Base-by-base conservation (phyloP, 2,797 vertebrate genomes). In the Neoniphon sammara region DNA sequence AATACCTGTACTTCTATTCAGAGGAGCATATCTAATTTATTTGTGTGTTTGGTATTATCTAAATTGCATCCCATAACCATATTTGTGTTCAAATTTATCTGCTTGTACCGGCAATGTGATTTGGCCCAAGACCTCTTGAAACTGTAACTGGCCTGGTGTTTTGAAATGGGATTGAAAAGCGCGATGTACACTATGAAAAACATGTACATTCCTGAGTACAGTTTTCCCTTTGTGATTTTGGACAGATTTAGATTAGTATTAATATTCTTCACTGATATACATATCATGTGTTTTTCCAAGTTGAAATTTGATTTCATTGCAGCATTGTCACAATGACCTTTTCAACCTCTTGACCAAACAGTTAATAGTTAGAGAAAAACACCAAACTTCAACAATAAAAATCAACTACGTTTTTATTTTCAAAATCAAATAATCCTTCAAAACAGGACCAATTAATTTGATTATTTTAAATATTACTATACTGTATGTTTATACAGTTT, bases 21-120 rank as follows among this genome's bases (percentile, higher is more conserved):
- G 72, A 88, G 67, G 85, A 71, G 54, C 52, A 75, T 85, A 68
- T 90, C 67, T 92, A 88, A 92, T 92, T 91, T 93, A 92, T 93
- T 92, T 88, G 77, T 68, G 55, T 86, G 54, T 77, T 84, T 56
- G 63, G 80, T 83, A 46, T 80, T 83, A 57, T 85, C 75, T 27
- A 58, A 87, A 78, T 81, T 77, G 27, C 85, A 61, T 85, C 58
- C 59, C 20, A 0, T 65, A 80, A 75, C 86, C 55, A 61, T 74
- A 59, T 47, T 84, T 66, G 30, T 86, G 46, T 77, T 66, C 34
- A 66, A 39, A 77, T 77, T 12, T 53, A 63, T 65, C 72, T 61
- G 17, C 57, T 23, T 73, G 42, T 62, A 60, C 66, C 54, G 59
- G 55, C 36, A 63, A 58, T 63, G 62, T 80, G 67, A 80, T 69